Base-by-base conservation (phyloP, 2,797 vertebrate species). In the Onychomys leucogaster region DNA sequence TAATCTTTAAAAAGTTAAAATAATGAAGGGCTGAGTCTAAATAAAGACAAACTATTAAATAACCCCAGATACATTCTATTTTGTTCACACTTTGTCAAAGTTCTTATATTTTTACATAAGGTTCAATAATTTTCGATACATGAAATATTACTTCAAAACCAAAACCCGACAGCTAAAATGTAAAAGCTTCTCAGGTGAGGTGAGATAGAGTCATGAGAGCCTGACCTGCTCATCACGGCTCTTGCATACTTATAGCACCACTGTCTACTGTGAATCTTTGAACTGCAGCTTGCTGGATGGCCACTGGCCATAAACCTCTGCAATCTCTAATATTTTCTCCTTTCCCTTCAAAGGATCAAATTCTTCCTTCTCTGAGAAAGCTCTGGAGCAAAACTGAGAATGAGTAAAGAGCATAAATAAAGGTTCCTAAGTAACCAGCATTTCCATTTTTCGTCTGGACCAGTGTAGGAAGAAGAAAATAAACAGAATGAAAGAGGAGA, bases 131-230 rank as follows among this genome's bases (percentile, higher is more conserved):
- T 89, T 83, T 83, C 7, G 52, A 83, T 34, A 63, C 25, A 71
- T 96, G 76, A 94, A 91, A 69, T 81, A 67, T 55, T 89, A 87
- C 43, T 89, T 19, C 69, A 87, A 96, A 93, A 55, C 46, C 37
- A 52, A 91, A 92, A 69, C 27, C 21, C 16, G 37, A 75, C 27
- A 71, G 34, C 75, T 91, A 73, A 89, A 87, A 80, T 69, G 69
- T 71, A 73, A 86, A 78, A 43, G 71, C 9, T 67, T 55, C 52
- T 34, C 41, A 63, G 43, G 6, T 85, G 49, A 67, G 55, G 17
- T 25, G 13, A 91, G 89, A 55, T 0, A 84, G 65, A 3, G 34
- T n/a, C 4, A 32, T 7, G 7, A 17, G 32, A 59, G 57, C 43
- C 49, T 4, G 49, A 65, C 46, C 55, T 9, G 21, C 14, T n/a